Conservation (phyloP, 1,140 invertebrate species). For the Rhizoglyphus robini region DNA sequence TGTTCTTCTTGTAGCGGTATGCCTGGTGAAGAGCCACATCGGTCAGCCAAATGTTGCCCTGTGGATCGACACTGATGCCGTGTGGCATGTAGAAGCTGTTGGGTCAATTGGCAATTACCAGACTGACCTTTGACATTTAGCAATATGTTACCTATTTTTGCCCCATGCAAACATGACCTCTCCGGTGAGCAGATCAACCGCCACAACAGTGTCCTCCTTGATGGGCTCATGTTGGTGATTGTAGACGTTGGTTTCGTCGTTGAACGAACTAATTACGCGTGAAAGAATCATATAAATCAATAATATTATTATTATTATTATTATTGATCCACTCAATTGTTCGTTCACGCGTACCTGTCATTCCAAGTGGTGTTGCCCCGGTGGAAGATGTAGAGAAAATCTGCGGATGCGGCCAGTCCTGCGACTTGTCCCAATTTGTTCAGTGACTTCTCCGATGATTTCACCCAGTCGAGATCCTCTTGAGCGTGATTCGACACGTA, state of each 20-base stretch:
- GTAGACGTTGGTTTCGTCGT: conserved; percentile 42
- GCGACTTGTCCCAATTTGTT: conserved; percentile 55
- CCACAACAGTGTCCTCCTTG: conserved; percentile 51
- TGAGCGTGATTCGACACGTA: background rate
- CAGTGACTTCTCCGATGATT: conserved; percentile 29
- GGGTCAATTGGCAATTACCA: conserved; percentile 20
- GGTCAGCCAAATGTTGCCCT: conserved; percentile 51
- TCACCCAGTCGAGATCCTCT: background rate
- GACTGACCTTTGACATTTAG: background rate
- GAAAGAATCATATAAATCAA: conserved; percentile 1
- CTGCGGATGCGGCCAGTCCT: conserved; percentile 53
- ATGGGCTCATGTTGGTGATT: conserved; percentile 51
- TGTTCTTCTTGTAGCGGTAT: conserved; percentile 18
- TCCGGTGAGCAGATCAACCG: conserved; percentile 54
- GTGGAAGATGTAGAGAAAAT: conserved; percentile 69
- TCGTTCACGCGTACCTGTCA: conserved; percentile 30
- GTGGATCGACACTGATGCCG: conserved; percentile 67
- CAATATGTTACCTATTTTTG: conserved; percentile 47
- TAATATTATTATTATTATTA: background rate
- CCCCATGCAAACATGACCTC: conserved; percentile 60
- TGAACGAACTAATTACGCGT: conserved; percentile 44
- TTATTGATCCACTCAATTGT: background rate
- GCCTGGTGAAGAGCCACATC: conserved; percentile 89
- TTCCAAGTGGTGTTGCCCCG: conserved; percentile 58
- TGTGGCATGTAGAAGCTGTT: conserved; percentile 81